Conservation (phyloP, 2,113 vertebrate genomes). For the Lepus americanus region DNA sequence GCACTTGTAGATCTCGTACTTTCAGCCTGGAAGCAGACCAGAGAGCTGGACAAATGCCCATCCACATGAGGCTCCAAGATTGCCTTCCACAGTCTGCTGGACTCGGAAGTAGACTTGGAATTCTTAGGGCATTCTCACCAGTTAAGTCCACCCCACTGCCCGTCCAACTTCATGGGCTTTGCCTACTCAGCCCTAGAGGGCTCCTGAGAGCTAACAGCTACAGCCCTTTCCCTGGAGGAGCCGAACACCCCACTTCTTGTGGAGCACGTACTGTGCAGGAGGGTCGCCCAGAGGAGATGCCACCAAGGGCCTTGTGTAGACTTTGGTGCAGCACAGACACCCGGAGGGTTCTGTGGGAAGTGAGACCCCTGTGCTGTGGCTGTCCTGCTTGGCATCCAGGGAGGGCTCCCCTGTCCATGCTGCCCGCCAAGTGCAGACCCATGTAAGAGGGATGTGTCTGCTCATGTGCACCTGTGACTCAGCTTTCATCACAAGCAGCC, state of each 20-base stretch:
- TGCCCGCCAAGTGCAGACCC: neutral
- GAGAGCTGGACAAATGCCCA: neutral
- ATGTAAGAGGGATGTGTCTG: neutral
- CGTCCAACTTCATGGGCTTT: neutral
- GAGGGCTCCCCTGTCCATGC: neutral
- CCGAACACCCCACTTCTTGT: neutral
- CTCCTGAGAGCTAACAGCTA: neutral
- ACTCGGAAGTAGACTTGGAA: neutral
- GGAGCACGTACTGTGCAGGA: neutral
- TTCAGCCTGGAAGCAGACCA: conserved; percentile 19
- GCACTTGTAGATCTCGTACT: neutral
- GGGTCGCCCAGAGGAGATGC: neutral
- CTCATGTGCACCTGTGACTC: neutral
- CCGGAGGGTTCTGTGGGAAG: neutral
- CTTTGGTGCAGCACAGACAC: neutral
- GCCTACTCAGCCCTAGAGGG: neutral
- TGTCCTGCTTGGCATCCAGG: neutral
- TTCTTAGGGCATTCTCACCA: neutral
- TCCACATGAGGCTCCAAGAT: neutral
- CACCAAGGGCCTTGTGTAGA: neutral
- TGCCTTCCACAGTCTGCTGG: neutral
- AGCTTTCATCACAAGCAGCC: neutral
- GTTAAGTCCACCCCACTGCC: neutral
- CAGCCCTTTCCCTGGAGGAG: neutral
- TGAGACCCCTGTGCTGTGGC: neutral